Conservation (phyloP, 1,140 invertebrate genomes). For the Lepidotrigona ventralis region DNA sequence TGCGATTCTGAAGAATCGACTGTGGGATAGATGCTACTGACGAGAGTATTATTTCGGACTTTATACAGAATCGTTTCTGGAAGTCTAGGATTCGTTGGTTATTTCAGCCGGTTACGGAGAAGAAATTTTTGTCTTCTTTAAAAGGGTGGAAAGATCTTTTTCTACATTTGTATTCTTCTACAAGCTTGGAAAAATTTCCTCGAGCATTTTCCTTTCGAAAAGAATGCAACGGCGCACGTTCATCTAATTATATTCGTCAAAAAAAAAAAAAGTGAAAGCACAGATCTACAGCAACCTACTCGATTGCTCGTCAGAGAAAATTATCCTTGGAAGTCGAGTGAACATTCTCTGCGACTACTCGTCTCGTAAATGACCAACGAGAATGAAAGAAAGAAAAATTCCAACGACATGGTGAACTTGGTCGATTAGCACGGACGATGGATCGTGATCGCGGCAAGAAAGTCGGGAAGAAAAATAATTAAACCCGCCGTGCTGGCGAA, state of each 20-base stretch:
- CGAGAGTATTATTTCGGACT: not conserved
- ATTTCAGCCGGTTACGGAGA: not conserved
- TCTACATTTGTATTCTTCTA: too few species aligned
- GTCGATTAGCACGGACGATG: not conserved
- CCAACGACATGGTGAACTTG: not conserved
- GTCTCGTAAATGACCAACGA: too few species aligned
- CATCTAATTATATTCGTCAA: too few species aligned
- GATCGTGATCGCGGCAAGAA: not conserved
- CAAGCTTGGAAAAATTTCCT: not conserved
- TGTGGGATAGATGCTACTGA: not conserved
- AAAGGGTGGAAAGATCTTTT: not conserved
- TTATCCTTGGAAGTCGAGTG: not conserved
- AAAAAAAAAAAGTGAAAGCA: not conserved
- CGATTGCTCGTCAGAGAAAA: not conserved
- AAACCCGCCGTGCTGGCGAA: not conserved
- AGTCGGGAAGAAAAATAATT: conserved; percentile 31
- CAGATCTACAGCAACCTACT: not conserved
- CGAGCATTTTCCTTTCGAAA: not conserved
- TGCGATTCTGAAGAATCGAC: too few species aligned
- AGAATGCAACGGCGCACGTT: not conserved
- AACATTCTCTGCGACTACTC: not conserved
- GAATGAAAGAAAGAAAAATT: not conserved
- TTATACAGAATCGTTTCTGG: not conserved
- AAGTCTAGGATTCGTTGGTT: not conserved
- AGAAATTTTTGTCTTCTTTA: not conserved